These are phyloP conservation scores for Galeruca laticollis DNA, from an alignment of 2,888 invertebrate genomes.

Conservation along the genomic window DNA sequence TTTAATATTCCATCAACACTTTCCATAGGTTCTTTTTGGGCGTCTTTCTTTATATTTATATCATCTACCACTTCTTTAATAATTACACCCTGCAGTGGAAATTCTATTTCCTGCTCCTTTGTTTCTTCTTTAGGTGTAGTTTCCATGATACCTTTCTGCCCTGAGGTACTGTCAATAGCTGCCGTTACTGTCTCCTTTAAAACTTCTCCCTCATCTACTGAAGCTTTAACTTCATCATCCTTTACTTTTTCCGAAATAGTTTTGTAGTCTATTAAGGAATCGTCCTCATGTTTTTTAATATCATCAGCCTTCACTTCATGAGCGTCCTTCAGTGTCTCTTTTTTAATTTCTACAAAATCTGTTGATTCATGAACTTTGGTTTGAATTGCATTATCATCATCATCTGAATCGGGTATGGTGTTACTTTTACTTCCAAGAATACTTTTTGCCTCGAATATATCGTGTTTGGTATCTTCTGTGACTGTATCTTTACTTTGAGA, in stretches of 20 bases:
- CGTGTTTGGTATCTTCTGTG: background rate
- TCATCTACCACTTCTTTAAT: background rate
- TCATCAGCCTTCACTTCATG: background rate
- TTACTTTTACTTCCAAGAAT: too few species aligned
- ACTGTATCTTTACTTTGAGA: background rate
- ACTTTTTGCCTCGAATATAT: too few species aligned
- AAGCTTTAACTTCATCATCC: background rate
- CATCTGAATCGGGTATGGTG: too few species aligned
- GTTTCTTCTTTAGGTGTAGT: too few species aligned
- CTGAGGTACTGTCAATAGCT: background rate
- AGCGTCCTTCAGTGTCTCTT: constrained; percentile 8
- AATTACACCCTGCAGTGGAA: background rate
- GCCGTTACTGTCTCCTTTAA: background rate
- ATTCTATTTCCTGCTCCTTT: background rate
- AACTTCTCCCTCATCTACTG: background rate
- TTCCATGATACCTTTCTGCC: too few species aligned
- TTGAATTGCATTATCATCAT: too few species aligned
- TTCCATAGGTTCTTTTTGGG: background rate
- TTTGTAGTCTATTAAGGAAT: background rate
- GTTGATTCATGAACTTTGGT: background rate
- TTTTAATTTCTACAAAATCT: constrained; percentile 10
- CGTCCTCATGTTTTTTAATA: background rate
- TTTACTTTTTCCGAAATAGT: background rate
- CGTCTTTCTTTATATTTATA: background rate
- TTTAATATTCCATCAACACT: background rate